Base-by-base conservation (phyloP, 2,797 vertebrate species). In the Typhlichthys eigenmanni region DNA sequence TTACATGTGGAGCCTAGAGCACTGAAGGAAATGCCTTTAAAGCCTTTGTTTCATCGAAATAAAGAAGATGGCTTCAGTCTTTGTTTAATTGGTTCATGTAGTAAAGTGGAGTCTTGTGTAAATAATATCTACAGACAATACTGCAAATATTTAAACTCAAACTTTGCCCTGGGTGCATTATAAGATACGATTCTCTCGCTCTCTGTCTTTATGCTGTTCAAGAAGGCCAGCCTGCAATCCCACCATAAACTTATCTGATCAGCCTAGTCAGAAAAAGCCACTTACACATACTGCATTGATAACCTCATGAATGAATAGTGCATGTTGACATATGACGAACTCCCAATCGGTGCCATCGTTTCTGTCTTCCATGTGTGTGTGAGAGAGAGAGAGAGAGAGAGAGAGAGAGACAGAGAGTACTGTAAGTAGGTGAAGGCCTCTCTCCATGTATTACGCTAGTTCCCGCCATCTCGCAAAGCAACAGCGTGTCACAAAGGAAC, bases 381-480 rank as follows among this genome's bases (percentile, higher is more conserved):
- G 5, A 34, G 34, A 34, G 4, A 34, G 32, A 34, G 32, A 34
- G 32, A 34, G 32, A 34, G 5, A 3, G 34, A 34, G 34, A 34
- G 34, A 34, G 34, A 34, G 34, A 34, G 34, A 34, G 34, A 34
- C 2, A 34, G 4, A 34, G 34, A 34, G 34, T 4, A 83, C 76
- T 88, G 79, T 88, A 88, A 82, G 86, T 85, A 85, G 87, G 85
- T 85, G 85, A 88, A 81, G 86, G 85, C 83, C 86, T 84, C 87
- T 83, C 84, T 78, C 79, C 84, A 1, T 7, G 4, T 34, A 85
- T 88, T 82, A 82, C 82, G 82, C 85, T 66, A 76, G 82, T 83
- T 80, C 75, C 80, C 82, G 78, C 83, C 68, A 71, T 68, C 72
- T 71, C 83, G 19, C 19, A 19, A 80, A 86, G 86, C 81, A 80